Evolutionary conservation across 1,140 invertebrate species (phyloP).

Genomic region (Kradibia gibbosae): DNA sequence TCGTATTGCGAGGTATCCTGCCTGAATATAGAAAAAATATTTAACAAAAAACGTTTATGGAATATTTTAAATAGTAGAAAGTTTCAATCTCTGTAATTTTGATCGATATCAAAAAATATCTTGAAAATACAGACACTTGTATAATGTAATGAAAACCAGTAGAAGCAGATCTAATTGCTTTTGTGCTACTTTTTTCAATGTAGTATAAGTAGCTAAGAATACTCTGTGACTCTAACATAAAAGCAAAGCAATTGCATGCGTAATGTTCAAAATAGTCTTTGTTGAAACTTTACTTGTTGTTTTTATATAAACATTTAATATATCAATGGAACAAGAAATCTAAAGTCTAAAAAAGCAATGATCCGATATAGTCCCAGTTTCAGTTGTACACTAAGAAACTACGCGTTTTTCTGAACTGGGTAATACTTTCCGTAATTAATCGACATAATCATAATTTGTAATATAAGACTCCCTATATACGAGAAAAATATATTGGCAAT

Average conservation of each 20-base stretch:
- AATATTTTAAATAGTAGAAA: neutral
- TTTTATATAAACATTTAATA: constrained; percentile 36
- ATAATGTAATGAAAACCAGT: constrained; percentile 7
- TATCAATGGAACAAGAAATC: constrained; percentile 36
- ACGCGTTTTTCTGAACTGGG: constrained; percentile 10
- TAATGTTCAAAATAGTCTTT: constrained; percentile 33
- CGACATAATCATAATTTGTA: constrained; percentile 21
- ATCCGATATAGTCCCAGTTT: constrained; percentile 14
- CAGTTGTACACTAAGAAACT: neutral
- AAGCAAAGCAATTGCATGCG: constrained; percentile 5
- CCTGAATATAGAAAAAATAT: too few relatives aligned
- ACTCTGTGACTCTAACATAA: constrained; percentile 23
- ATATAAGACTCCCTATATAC: constrained; percentile 40
- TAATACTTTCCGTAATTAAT: constrained; percentile 19
- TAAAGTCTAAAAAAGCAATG: constrained; percentile 40
- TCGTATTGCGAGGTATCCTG: too few relatives aligned
- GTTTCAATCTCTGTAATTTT: neutral
- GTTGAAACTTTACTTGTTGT: constrained; percentile 38
- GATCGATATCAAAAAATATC: neutral
- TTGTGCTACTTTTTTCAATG: neutral
- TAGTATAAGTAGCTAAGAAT: neutral
- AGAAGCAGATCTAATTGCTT: neutral
- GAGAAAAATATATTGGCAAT: constrained; percentile 45
- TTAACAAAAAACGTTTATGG: neutral
- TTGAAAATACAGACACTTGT: neutral